Evolutionary conservation across 2,113 vertebrate genomes (phyloP).

Genomic region (Amia ocellicauda): DNA sequence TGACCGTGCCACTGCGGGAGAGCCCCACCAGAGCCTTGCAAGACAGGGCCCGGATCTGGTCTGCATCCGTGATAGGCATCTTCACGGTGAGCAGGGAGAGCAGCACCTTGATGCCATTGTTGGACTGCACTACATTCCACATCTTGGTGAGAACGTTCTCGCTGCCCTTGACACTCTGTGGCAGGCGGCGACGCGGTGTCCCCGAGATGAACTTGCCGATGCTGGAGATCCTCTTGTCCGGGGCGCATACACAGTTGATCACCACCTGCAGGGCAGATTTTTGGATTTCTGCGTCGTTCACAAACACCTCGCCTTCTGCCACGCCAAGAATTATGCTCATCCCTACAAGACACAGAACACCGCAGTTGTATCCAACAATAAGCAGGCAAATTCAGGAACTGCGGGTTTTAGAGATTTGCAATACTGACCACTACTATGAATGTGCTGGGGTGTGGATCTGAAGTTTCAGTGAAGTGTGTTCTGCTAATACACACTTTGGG

Average conservation of each 20-base stretch:
- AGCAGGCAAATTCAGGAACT: too few species aligned
- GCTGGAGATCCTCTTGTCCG: conserved; percentile 91
- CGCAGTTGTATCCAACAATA: too few species aligned
- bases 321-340: conserved; percentile 97
- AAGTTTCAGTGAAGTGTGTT: too few species aligned
- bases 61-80: conserved; percentile 96
- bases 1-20: conserved; percentile 83
- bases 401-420: too few species aligned
- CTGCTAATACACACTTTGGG: too few species aligned
- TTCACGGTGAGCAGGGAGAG: conserved; percentile 90
- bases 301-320: conserved; percentile 95
- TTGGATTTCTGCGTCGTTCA: conserved; percentile 97
- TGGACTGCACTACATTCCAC: conserved; percentile 98
- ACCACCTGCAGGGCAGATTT: conserved; percentile 97
- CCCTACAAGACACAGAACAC: conserved; percentile 62
- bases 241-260: conserved; percentile 96
- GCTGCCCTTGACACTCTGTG: conserved; percentile 80
- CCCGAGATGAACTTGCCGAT: conserved; percentile 95
- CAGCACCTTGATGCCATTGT: conserved; percentile 98
- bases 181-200: conserved; percentile 84
- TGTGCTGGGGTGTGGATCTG: too few species aligned
- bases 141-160: conserved; percentile 93
- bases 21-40: conserved; percentile 95
- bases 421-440: too few species aligned
- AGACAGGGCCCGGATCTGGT: conserved; percentile 90